Conservation (phyloP, 2,113 vertebrate species). For the Otis tarda region DNA sequence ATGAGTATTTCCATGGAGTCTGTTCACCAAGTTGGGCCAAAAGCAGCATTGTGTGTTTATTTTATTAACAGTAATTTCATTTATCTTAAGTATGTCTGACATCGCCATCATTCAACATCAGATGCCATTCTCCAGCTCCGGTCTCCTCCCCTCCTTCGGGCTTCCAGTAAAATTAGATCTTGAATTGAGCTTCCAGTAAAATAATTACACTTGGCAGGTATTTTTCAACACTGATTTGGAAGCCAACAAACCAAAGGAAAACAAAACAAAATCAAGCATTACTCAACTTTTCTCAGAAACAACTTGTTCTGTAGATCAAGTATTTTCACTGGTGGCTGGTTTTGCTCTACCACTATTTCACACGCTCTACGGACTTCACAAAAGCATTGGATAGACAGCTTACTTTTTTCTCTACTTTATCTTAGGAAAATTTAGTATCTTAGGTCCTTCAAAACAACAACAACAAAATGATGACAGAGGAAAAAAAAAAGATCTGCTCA, state of each 20-base stretch:
- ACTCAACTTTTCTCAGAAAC: constrained; percentile 15
- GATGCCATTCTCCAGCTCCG: background rate
- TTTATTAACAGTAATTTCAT: background rate
- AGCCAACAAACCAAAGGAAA: constrained; percentile 36
- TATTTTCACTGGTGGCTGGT: background rate
- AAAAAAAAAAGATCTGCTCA: background rate
- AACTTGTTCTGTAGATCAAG: background rate
- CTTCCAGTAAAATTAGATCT: constrained; percentile 43
- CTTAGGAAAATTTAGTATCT: background rate
- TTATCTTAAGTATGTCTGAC: background rate
- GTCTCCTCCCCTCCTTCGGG: constrained; percentile 10
- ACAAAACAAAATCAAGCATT: constrained; percentile 29
- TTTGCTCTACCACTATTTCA: background rate
- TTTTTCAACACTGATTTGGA: constrained; percentile 40
- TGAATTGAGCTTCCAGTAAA: constrained; percentile 49
- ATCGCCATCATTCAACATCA: background rate
- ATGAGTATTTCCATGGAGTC: fast-evolving
- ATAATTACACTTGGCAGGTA: constrained; percentile 42
- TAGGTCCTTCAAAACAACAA: background rate
- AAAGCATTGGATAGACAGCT: background rate
- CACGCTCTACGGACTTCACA: background rate
- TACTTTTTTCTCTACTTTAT: too few species aligned
- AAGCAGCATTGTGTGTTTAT: background rate
- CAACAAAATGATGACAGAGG: background rate
- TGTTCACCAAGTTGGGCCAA: fast-evolving